Conservation (phyloP, 2,797 vertebrate genomes). For the Euthynnus affinis region DNA sequence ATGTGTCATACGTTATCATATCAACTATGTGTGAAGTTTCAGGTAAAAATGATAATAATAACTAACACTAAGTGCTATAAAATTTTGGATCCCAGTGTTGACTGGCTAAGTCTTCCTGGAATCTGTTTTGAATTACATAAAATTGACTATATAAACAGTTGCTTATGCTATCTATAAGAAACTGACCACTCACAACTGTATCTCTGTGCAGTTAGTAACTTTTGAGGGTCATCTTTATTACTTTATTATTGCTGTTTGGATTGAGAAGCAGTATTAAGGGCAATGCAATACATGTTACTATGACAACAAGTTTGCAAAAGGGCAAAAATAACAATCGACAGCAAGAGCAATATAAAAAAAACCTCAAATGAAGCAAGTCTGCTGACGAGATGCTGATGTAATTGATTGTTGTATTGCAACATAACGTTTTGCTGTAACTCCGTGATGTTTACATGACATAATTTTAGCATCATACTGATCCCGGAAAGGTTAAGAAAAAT, state of each 20-base stretch:
- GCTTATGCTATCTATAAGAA: conserved; percentile 1
- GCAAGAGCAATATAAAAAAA: background rate
- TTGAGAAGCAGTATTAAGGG: conserved; percentile 20
- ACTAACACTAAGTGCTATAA: no score
- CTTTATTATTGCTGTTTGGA: conserved; percentile 13
- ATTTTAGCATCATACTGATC: background rate
- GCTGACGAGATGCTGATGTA: background rate
- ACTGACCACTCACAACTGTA: background rate
- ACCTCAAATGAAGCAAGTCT: no score
- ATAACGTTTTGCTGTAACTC: background rate
- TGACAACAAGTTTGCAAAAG: background rate
- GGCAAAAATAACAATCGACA: background rate
- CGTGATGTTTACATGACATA: background rate
- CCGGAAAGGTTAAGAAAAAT: background rate
- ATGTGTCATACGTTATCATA: conserved; percentile 12
- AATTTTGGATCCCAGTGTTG: background rate
- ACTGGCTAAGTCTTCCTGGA: background rate
- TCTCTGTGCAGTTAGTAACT: background rate
- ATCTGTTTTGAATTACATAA: background rate
- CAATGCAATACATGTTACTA: background rate
- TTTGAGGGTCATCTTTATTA: conserved; percentile 18
- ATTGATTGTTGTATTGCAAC: background rate
- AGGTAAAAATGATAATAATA: conserved; percentile 7
- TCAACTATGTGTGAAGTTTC: conserved; percentile 2
- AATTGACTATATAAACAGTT: background rate